These are phyloP conservation scores for Hemicentrotus pulcherrimus DNA, from an alignment of 35 echinoderm and acorn worm species.

Conservation along the genomic window DNA sequence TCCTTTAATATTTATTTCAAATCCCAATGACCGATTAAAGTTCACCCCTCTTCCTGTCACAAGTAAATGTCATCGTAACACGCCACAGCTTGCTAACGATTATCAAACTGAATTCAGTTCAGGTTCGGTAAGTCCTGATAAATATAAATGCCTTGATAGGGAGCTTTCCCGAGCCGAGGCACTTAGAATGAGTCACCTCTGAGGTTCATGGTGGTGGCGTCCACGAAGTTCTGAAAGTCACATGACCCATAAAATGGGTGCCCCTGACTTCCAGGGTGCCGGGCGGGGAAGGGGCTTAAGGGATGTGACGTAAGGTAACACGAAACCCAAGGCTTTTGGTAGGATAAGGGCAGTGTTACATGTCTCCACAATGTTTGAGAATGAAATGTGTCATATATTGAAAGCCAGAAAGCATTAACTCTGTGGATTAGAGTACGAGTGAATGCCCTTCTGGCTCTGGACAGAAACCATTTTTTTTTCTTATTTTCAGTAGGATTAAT, in stretches of 20 bases:
- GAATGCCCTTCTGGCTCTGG: too few relatives aligned
- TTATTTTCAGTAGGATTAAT: too few relatives aligned
- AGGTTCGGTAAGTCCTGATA: neutral
- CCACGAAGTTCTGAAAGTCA: neutral
- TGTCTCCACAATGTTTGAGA: too few relatives aligned
- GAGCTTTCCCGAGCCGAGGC: neutral
- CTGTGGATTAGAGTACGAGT: too few relatives aligned
- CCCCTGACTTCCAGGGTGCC: neutral
- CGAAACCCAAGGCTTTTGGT: neutral
- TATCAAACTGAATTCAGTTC: neutral
- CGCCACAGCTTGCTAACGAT: neutral
- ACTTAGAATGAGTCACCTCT: neutral
- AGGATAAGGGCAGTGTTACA: neutral
- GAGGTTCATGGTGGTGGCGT: neutral
- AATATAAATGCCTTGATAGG: too few relatives aligned
- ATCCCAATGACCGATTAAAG: neutral
- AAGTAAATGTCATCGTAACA: neutral
- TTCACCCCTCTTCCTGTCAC: neutral
- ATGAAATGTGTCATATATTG: too few relatives aligned
- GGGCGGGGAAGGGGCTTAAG: neutral
- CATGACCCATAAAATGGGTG: neutral
- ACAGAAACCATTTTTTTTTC: too few relatives aligned
- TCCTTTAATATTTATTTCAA: too few relatives aligned
- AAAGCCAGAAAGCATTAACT: too few relatives aligned
- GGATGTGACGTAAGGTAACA: neutral